Base-by-base conservation (phyloP, 2,113 vertebrate genomes). In the Paramormyrops kingsleyae region DNA sequence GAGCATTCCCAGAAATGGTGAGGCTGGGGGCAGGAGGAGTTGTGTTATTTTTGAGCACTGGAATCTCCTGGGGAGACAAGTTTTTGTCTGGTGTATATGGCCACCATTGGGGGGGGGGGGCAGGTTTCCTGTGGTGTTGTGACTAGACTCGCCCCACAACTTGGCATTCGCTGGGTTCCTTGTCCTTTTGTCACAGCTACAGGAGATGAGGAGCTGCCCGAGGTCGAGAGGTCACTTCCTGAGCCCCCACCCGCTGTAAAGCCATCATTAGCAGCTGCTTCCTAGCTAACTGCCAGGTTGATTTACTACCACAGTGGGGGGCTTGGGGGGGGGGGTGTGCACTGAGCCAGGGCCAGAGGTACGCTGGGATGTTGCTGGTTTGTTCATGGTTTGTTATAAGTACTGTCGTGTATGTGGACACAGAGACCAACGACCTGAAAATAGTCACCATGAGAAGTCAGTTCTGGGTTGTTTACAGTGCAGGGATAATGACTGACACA, bases 211-310 rank as follows among this genome's bases (percentile, higher is more conserved):
- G 95, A 97, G 96, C 97, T 97, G 97, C 97, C 97, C 96, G 91
- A 95, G 98, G 98, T 98, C 96, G 97, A 95, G 96, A 97, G 98
- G 98, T 97, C 96, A 97, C 94, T 98, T 99, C 98, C 98, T 98
- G 96, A 90, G 90, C 90, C 92, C 62, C 62, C 59, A 62, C 59
- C 94, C 89, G 88, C 95, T 94, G 93, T 94, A 94, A 93, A 97
- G 94, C 96, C 95, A 93, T 96, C 97, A 94, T 95, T 96, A 94
- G 94, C 98, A 97, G 97, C 97, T 99, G 98, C 96, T 98, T 98
- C 97, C 96, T 97, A 97, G 93, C 96, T 98, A 97, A 97, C 97
- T 97, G 96, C 96, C 94, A 97, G 92, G 94, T 93, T 98, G 97
- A 99, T 99, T 99, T 99, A 99, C 96, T 89, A 94, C 87, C 31